Percentiles rank a stretch among this genome's conserved stretches.
These are phyloP conservation scores for Ischnus inquisitorius DNA, from an alignment of 2,888 invertebrate species.

Conservation along the genomic window DNA sequence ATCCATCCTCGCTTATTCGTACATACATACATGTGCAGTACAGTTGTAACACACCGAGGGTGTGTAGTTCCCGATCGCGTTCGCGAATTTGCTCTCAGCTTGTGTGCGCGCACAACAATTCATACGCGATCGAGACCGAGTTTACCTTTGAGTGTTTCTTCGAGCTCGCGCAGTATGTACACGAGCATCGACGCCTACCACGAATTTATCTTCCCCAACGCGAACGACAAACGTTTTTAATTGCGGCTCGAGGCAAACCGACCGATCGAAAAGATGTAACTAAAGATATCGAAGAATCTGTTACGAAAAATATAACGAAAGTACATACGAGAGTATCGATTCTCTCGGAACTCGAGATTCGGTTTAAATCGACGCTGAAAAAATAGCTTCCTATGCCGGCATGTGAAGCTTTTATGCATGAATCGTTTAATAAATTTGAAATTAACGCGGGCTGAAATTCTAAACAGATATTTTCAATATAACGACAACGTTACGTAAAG, in stretches of 20 bases:
- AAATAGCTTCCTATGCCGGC: no score
- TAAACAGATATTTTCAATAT: no score
- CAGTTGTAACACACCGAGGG: constrained; percentile 7
- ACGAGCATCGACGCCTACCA: constrained; percentile 60
- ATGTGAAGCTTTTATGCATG: no score
- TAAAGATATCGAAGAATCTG: constrained; percentile 39
- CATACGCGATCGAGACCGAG: constrained; percentile 40
- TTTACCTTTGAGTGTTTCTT: constrained; percentile 45
- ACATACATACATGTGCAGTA: constrained; percentile 17
- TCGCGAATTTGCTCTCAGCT: constrained; percentile 51
- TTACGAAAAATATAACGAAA: constrained; percentile 26
- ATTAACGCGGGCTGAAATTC: no score
- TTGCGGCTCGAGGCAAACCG: constrained; percentile 77
- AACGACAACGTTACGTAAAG: no score
- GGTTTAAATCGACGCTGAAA: background rate
- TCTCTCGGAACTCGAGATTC: background rate
- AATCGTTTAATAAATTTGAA: no score
- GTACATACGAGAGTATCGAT: constrained; percentile 8
- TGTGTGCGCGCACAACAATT: constrained; percentile 47
- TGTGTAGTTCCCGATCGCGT: constrained; percentile 21
- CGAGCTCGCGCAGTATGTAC: constrained; percentile 15
- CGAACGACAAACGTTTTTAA: constrained; percentile 81
- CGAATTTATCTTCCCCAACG: constrained; percentile 78
- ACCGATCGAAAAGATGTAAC: constrained; percentile 32
- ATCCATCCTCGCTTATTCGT: constrained; percentile 34